These are phyloP conservation scores for Bagarius yarrelli DNA, from an alignment of 2,113 vertebrate genomes.

Conservation along the genomic window DNA sequence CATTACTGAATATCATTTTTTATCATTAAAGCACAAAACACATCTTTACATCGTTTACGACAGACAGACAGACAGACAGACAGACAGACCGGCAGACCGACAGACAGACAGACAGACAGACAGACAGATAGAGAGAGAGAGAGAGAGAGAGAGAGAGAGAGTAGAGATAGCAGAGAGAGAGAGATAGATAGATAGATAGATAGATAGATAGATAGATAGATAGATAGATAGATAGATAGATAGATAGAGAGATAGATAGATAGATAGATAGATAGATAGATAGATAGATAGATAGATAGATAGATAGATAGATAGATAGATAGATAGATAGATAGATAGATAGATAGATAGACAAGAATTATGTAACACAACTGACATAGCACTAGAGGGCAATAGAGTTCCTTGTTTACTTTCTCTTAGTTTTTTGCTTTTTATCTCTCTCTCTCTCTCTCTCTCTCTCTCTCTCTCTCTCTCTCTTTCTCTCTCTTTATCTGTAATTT, in stretches of 20 bases:
- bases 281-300: slow-evolving; percentile 4
- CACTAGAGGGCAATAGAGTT: slow-evolving; percentile 10
- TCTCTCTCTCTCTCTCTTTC: not conserved
- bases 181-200: no score
- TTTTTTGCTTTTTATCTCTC: not conserved
- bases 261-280: no score
- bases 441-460: not conserved
- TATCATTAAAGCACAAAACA: no score
- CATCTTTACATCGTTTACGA: no score
- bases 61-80: no score
- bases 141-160: no score
- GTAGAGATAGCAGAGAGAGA: no score
- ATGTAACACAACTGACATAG: not conserved
- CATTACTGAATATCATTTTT: no score
- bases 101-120: no score
- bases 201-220: not conserved
- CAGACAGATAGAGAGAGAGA: no score
- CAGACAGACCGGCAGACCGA: no score
- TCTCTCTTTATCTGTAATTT: not conserved
- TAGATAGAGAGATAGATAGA: no score
- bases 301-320: slow-evolving; percentile 6
- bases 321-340: not conserved
- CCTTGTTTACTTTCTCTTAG: not conserved
- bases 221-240: slow-evolving; percentile 3
- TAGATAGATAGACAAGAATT: not conserved